Evolutionary conservation across 2,113 vertebrate species (phyloP).

Genomic region (Siniperca knerii): DNA sequence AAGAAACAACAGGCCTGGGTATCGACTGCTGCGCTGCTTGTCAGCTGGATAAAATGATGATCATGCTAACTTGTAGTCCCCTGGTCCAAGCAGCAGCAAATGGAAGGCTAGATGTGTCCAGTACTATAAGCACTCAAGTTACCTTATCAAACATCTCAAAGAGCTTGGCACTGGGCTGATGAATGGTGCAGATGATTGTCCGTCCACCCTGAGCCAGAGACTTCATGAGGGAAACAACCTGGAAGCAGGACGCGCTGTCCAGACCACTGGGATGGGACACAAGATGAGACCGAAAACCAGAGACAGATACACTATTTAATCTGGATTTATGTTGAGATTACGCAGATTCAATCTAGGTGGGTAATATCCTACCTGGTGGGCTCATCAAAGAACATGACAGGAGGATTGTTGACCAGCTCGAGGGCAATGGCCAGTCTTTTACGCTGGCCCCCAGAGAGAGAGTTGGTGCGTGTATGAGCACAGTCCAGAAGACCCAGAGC

Average conservation of each 20-base stretch:
- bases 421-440: conserved; percentile 96
- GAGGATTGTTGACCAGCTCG: conserved; percentile 98
- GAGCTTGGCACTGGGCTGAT: conserved; percentile 99
- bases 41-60: conserved; percentile 51
- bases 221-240: conserved; percentile 97
- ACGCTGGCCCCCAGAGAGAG: conserved; percentile 94
- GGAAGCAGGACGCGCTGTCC: conserved; percentile 97
- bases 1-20: conserved; percentile 46
- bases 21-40: conserved; percentile 29
- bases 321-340: neutral
- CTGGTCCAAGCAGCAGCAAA: conserved; percentile 40
- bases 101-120: conserved; percentile 31
- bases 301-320: neutral
- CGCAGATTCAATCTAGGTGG: neutral
- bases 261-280: conserved; percentile 86
- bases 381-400: conserved; percentile 99
- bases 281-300: neutral
- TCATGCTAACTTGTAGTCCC: conserved; percentile 19
- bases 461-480: conserved; percentile 92
- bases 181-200: conserved; percentile 99
- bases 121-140: conserved; percentile 47
- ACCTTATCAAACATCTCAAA: conserved; percentile 99
- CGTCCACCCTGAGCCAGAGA: conserved; percentile 96
- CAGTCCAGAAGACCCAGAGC: conserved; percentile 95
- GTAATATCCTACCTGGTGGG: conserved; percentile 90